Evolutionary conservation across 2,888 invertebrate species (phyloP).

Genomic region (Listrodromus nycthemerus): DNA sequence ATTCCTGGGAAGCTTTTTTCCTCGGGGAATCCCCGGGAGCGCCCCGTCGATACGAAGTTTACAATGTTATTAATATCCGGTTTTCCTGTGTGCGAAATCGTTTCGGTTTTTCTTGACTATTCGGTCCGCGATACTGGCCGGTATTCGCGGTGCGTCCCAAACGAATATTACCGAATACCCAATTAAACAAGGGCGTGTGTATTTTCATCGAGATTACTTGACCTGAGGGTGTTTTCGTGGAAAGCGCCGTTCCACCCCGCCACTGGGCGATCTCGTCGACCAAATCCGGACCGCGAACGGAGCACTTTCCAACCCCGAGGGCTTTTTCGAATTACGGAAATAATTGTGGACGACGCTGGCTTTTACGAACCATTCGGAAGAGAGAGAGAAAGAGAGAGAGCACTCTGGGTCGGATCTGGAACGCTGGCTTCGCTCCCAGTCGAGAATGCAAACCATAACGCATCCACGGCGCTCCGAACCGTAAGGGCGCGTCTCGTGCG

Average conservation of each 20-base stretch:
- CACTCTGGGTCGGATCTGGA: conserved; percentile 49
- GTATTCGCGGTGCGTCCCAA: conserved; percentile 4
- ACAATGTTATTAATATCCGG: background rate
- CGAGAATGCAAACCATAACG: conserved; percentile 28
- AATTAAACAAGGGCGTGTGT: conserved; percentile 51
- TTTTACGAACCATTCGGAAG: background rate
- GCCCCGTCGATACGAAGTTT: background rate
- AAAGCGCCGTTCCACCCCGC: conserved; percentile 29
- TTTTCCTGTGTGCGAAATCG: background rate
- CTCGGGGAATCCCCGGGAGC: background rate
- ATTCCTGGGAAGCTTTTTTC: background rate
- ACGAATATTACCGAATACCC: conserved; percentile 46
- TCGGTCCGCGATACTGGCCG: background rate
- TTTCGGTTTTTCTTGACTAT: background rate
- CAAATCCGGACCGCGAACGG: conserved; percentile 38
- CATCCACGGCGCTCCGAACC: background rate
- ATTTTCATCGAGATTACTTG: conserved; percentile 11
- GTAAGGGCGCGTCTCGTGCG: background rate
- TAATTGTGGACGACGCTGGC: conserved; percentile 54
- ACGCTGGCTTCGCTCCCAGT: conserved; percentile 35
- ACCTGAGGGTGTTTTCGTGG: conserved; percentile 45
- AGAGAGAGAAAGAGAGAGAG: conserved; percentile 1
- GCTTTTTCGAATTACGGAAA: conserved; percentile 66
- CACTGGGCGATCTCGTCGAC: conserved; percentile 29
- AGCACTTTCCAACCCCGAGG: conserved; percentile 66